Evolutionary conservation across 2,797 vertebrate species (phyloP), one percentile per base, ranked within the genome.

Genomic region (Melanotaenia nigrans): DNA sequence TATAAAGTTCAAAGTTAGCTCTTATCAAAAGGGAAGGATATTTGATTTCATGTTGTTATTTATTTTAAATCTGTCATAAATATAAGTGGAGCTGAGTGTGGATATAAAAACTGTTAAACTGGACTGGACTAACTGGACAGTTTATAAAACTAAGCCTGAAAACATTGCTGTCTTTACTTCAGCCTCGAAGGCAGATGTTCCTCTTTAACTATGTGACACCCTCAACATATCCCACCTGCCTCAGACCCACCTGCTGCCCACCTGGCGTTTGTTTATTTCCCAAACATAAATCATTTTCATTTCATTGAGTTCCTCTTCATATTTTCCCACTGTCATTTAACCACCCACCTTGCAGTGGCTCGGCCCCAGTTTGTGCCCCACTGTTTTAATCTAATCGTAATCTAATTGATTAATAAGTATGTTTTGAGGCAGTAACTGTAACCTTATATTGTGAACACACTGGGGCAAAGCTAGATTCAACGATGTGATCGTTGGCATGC

Each of bases 131-230:
- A 40, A 14, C 13, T 40, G 4, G 8, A 36, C 33, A 33, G 11
- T 12, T 40, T 13, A 40, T 13, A 40, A 13, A 40, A 12, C 13
- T 40, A 35, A 18, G 47, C 14, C 24, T 16, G 0, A 24, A 13
- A n/a, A 20, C 25, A n/a, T 53, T 68, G 51, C 32, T 60, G 30
- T 33, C 42, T 68, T 53, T 38, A 30, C 33, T n/a, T n/a, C 22
- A 53, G 24, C 45, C 22, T 60, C 33, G n/a, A 45, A 59, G 22
- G 47, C 32, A 51, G 32, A 68, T 51, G 16, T 68, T 60, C 11
- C 7, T 51, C 18, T 61, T 28, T 33, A 9, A 64, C 22, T 9
- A 11, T 36, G 32, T 24, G 24, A 49, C 62, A 51, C 12, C 47
- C 24, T 51, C 33, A 32, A 14, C 3, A 40, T 12, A 40, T 40